Evolutionary conservation across 2,113 vertebrate species (phyloP).

Genomic region (Xenopus borealis): DNA sequence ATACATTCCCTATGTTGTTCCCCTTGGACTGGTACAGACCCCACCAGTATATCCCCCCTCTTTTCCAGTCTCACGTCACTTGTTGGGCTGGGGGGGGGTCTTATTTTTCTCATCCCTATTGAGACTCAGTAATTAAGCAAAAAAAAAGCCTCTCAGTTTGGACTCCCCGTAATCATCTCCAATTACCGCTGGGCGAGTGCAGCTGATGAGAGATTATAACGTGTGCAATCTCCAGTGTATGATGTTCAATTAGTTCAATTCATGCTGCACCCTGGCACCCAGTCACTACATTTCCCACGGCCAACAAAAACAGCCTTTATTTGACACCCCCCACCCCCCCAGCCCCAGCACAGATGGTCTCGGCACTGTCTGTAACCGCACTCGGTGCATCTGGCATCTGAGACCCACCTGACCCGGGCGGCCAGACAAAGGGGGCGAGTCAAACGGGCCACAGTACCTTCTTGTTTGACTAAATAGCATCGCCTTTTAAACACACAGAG

Average conservation of each 20-base stretch:
- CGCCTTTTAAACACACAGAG: slow-evolving; percentile 42
- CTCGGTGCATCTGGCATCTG: slow-evolving; percentile 67
- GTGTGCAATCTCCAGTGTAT: slow-evolving; percentile 70
- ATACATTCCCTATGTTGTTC: slow-evolving; percentile 57
- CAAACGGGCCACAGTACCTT: slow-evolving; percentile 62
- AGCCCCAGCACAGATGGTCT: slow-evolving; percentile 68
- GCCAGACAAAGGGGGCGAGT: slow-evolving; percentile 60
- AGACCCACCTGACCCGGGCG: slow-evolving; percentile 60
- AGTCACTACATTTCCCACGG: slow-evolving; percentile 76
- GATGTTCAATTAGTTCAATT: slow-evolving; percentile 85
- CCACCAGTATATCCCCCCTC: slow-evolving; percentile 55
- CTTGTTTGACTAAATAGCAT: slow-evolving; percentile 67
- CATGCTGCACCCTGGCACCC: slow-evolving; percentile 65
- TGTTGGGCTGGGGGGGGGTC: slow-evolving; percentile 44
- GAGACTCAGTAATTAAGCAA: slow-evolving; percentile 75
- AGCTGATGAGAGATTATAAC: slow-evolving; percentile 84
- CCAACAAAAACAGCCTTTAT: slow-evolving; percentile 67
- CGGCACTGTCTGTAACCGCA: slow-evolving; percentile 63
- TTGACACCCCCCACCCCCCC: slow-evolving; percentile 52
- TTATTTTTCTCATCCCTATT: slow-evolving; percentile 58
- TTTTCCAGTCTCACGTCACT: not conserved
- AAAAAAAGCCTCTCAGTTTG: slow-evolving; percentile 74
- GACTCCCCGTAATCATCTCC: slow-evolving; percentile 77
- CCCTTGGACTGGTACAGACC: slow-evolving; percentile 38
- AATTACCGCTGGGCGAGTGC: slow-evolving; percentile 71